Evolutionary conservation across 2,113 vertebrate genomes (phyloP).

Genomic region (Limanda limanda): DNA sequence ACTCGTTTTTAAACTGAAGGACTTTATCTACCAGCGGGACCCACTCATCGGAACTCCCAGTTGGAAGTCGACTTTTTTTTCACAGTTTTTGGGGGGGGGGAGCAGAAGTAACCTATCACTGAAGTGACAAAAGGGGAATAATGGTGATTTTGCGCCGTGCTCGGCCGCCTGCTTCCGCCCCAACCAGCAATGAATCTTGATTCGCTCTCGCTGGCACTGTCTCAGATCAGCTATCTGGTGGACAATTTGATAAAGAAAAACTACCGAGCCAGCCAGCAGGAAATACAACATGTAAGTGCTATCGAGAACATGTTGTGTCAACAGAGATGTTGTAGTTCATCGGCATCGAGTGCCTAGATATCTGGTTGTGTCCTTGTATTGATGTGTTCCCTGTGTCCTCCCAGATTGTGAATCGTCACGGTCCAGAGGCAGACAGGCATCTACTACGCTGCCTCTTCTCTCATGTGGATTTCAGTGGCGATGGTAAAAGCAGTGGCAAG

Average conservation of each 20-base stretch:
- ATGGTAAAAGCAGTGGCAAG: constrained; percentile 99
- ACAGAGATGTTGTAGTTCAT: not conserved
- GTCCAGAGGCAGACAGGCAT: constrained; percentile 99
- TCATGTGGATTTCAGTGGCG: constrained; percentile 99
- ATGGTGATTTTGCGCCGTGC: constrained; percentile 99
- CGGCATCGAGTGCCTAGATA: not conserved
- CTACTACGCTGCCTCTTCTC: constrained; percentile 99
- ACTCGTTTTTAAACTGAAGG: constrained; percentile 88
- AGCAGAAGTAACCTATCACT: constrained; percentile 97
- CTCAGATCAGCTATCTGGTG: constrained; percentile 99
- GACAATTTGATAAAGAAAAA: constrained; percentile 99
- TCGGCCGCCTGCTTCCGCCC: constrained; percentile 99
- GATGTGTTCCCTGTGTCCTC: constrained; percentile 16
- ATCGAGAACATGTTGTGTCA: not conserved
- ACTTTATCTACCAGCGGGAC: constrained; percentile 82
- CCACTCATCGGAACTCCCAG: constrained; percentile 77
- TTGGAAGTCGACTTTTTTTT: constrained; percentile 81
- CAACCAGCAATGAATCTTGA: constrained; percentile 99
- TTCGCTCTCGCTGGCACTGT: constrained; percentile 99
- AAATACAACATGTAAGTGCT: constrained; percentile 99
- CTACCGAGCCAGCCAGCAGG: constrained; percentile 99
- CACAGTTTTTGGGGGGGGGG: constrained; percentile 86
- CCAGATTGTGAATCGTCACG: constrained; percentile 99
- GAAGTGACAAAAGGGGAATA: constrained; percentile 99
- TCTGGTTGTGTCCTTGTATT: not conserved